A percentile compares a stretch with the other conserved stretches of the same genome.
These are phyloP conservation scores for Trichonephila inaurata DNA, from an alignment of 1,140 invertebrate genomes.

Conservation along the genomic window DNA sequence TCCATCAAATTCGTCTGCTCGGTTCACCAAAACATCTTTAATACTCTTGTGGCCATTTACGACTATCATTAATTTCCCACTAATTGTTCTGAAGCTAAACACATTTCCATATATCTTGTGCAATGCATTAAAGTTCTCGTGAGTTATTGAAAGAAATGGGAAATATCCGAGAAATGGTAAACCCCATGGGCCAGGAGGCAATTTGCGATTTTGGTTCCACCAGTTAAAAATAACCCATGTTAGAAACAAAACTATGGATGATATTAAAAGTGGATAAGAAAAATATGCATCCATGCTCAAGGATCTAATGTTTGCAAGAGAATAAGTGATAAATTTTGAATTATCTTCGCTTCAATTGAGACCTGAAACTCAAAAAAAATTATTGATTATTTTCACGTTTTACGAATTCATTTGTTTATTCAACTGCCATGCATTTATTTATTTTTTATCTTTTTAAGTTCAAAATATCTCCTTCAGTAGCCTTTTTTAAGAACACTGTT, in stretches of 20 bases:
- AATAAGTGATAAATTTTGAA: too few relatives aligned
- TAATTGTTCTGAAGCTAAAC: slow-evolving; percentile 27
- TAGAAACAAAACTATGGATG: not conserved
- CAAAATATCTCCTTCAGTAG: too few relatives aligned
- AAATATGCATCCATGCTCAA: not conserved
- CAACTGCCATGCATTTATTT: too few relatives aligned
- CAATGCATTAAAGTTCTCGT: not conserved
- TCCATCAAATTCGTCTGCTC: not conserved
- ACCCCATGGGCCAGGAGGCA: slow-evolving; percentile 5
- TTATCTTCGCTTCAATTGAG: too few relatives aligned
- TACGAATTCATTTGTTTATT: too few relatives aligned
- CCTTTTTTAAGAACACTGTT: too few relatives aligned
- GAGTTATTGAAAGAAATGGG: not conserved
- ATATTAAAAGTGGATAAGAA: not conserved
- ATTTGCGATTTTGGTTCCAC: not conserved
- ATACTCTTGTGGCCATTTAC: not conserved
- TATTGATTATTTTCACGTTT: too few relatives aligned
- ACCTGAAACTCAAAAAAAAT: too few relatives aligned
- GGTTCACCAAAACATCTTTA: not conserved
- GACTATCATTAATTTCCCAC: not conserved
- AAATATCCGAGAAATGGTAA: not conserved
- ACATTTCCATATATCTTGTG: not conserved
- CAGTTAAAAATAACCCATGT: not conserved
- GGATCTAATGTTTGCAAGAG: too few relatives aligned
- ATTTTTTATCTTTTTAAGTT: too few relatives aligned